Evolutionary conservation across 2,888 invertebrate genomes (phyloP).

Genomic region (Homarus gammarus): DNA sequence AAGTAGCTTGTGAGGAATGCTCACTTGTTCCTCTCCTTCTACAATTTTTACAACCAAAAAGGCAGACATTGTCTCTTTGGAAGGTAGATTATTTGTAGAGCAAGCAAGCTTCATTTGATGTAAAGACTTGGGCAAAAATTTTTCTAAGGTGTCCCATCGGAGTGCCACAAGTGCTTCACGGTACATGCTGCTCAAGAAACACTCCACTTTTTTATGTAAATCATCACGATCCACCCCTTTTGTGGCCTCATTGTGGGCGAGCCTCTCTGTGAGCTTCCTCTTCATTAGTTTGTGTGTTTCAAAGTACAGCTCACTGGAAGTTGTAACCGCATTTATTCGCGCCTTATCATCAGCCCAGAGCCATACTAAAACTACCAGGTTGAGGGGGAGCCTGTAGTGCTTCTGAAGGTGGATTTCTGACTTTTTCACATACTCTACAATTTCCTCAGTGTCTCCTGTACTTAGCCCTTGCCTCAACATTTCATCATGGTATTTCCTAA

Average conservation of each 20-base stretch:
- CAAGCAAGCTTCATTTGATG: slow-evolving; percentile 14
- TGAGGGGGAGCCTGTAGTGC: slow-evolving; percentile 37
- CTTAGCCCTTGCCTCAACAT: slow-evolving; percentile 19
- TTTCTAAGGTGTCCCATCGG: slow-evolving; percentile 16
- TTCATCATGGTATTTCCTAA: slow-evolving; percentile 32
- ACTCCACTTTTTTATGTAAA: slow-evolving; percentile 21
- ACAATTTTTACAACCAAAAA: slow-evolving; percentile 39
- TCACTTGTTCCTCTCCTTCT: slow-evolving; percentile 29
- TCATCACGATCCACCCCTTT: not conserved
- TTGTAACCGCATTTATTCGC: slow-evolving; percentile 1
- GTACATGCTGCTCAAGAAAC: slow-evolving; percentile 20
- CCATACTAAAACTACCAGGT: slow-evolving; percentile 38
- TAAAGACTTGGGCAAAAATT: slow-evolving; percentile 2
- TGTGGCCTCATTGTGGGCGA: slow-evolving; percentile 21
- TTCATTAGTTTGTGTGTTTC: slow-evolving; percentile 29
- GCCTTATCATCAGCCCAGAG: slow-evolving; percentile 40
- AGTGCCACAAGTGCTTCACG: slow-evolving; percentile 27
- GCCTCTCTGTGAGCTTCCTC: slow-evolving; percentile 43
- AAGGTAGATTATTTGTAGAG: slow-evolving; percentile 6
- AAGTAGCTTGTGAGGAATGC: slow-evolving; percentile 32
- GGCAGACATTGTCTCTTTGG: slow-evolving; percentile 32
- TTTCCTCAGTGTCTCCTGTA: slow-evolving; percentile 28
- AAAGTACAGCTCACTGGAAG: slow-evolving; percentile 33
- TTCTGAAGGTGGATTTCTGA: not conserved
- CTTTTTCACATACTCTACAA: slow-evolving; percentile 4